phyloP scores from a whole-genome alignment of 2,888 invertebrate genomes.

The Arge pagana region DNA sequence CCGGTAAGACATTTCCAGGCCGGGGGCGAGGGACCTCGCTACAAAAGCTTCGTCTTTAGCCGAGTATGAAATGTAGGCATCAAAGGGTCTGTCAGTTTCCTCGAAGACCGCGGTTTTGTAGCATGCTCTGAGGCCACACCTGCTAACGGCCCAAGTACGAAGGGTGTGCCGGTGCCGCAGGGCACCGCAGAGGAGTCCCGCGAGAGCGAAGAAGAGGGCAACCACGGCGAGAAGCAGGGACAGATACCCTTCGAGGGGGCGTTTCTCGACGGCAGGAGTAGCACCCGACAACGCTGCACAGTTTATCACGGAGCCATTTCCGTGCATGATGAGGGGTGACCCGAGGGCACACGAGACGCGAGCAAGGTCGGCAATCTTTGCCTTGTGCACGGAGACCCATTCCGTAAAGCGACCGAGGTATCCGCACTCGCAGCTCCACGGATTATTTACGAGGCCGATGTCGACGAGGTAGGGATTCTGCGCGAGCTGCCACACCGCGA shows the following conservation, averaged over 20 bases:
- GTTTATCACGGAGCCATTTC: constrained; percentile 66
- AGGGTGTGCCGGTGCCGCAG: constrained; percentile 80
- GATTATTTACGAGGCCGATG: constrained; percentile 78
- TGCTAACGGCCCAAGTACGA: constrained; percentile 80
- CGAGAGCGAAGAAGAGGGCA: constrained; percentile 74
- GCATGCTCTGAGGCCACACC: constrained; percentile 80
- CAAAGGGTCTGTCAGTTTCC: constrained; percentile 81
- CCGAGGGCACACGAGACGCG: constrained; percentile 73
- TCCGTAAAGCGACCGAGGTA: constrained; percentile 75
- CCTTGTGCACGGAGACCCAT: constrained; percentile 75
- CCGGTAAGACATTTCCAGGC: constrained; percentile 79
- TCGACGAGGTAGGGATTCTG: constrained; percentile 80
- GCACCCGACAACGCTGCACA: constrained; percentile 72
- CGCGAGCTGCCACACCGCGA: constrained; percentile 81
- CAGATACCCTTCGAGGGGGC: constrained; percentile 78
- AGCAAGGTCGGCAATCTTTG: constrained; percentile 76
- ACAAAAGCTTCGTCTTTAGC: constrained; percentile 88
- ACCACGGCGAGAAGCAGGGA: constrained; percentile 75
- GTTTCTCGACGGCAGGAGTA: constrained; percentile 72
- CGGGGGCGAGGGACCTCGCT: constrained; percentile 80
- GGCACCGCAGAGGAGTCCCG: constrained; percentile 72
- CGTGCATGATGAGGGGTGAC: constrained; percentile 71
- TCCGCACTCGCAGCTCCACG: constrained; percentile 86
- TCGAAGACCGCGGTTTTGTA: constrained; percentile 77
- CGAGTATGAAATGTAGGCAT: constrained; percentile 91